phyloP scores from a whole-genome alignment of 2,888 invertebrate genomes.

The Drosophila helvetica region DNA sequence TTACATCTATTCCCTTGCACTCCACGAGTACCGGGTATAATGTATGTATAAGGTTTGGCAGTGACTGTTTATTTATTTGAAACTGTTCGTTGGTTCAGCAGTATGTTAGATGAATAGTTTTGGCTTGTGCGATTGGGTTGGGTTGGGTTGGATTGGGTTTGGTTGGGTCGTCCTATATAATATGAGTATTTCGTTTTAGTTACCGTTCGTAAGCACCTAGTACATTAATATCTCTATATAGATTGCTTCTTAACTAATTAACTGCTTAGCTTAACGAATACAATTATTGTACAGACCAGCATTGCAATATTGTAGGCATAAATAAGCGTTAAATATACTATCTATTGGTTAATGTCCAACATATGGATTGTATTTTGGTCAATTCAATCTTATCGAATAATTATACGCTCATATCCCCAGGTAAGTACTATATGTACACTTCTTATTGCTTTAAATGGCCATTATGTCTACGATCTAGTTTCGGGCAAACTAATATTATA shows the following conservation, averaged over 20 bases:
- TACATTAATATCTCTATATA: slow-evolving; percentile 18
- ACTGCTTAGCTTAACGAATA: slow-evolving; percentile 36
- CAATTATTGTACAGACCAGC: slow-evolving; percentile 50
- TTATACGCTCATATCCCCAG: slow-evolving; percentile 23
- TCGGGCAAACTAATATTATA: slow-evolving; percentile 22
- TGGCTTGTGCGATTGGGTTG: slow-evolving; percentile 16
- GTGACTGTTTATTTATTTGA: slow-evolving; percentile 23
- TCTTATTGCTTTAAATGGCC: slow-evolving; percentile 44
- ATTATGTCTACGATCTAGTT: slow-evolving; percentile 26
- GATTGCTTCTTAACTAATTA: slow-evolving; percentile 18
- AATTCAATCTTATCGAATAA: slow-evolving; percentile 27
- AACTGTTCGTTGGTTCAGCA: slow-evolving; percentile 37
- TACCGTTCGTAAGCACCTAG: slow-evolving; percentile 26
- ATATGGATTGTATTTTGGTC: slow-evolving; percentile 42
- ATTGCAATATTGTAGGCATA: slow-evolving; percentile 29
- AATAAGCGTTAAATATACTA: slow-evolving; percentile 24
- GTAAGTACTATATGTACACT: slow-evolving; percentile 24
- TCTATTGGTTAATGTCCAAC: slow-evolving; percentile 13
- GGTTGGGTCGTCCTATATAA: slow-evolving; percentile 24
- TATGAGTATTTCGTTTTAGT: slow-evolving; percentile 43
- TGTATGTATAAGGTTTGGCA: slow-evolving; percentile 15
- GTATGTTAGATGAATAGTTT: slow-evolving; percentile 35
- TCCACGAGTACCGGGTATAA: neutral
- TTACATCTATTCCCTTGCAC: neutral
- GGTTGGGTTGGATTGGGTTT: slow-evolving; percentile 5